Percentiles rank a stretch among this genome's conserved stretches.
phyloP scores from a whole-genome alignment of 2,888 invertebrate species.

The Marronus borbonicus region DNA sequence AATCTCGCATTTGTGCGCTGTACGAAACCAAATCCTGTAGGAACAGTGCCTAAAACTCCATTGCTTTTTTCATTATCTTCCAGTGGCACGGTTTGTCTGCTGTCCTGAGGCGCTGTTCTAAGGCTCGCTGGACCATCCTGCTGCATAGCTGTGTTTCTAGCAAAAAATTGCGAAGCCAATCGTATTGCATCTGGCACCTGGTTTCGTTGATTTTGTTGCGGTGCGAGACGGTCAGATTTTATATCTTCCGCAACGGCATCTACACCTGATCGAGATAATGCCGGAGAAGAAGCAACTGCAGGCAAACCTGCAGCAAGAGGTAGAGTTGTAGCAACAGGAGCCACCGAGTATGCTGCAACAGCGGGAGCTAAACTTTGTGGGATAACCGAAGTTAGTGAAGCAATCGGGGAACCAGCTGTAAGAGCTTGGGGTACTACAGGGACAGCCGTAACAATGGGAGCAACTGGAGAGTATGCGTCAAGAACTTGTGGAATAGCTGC shows the following conservation, averaged over 20 bases:
- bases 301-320: neutral
- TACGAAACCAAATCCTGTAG: slow-evolving; percentile 9
- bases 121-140: neutral
- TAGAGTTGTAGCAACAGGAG: neutral
- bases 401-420: neutral
- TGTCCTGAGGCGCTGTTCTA: neutral
- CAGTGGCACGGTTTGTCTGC: neutral
- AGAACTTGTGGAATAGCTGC: slow-evolving; percentile 29
- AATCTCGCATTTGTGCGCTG: slow-evolving; percentile 13
- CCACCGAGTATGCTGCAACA: neutral
- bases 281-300: neutral
- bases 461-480: slow-evolving; percentile 8
- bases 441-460: slow-evolving; percentile 5
- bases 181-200: slow-evolving; percentile 16
- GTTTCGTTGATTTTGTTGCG: neutral
- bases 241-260: neutral
- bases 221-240: neutral
- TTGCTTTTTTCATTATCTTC: slow-evolving; percentile 1
- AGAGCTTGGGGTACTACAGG: slow-evolving; percentile 15
- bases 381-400: neutral
- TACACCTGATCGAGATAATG: neutral
- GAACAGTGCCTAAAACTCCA: slow-evolving; percentile 4
- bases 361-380: neutral
- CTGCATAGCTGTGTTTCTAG: slow-evolving; percentile 19
- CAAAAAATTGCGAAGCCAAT: slow-evolving; percentile 33